Evolutionary conservation across 1,140 invertebrate genomes (phyloP), one percentile per base, ranked within the genome.

Genomic region (Latrodectus geometricus): DNA sequence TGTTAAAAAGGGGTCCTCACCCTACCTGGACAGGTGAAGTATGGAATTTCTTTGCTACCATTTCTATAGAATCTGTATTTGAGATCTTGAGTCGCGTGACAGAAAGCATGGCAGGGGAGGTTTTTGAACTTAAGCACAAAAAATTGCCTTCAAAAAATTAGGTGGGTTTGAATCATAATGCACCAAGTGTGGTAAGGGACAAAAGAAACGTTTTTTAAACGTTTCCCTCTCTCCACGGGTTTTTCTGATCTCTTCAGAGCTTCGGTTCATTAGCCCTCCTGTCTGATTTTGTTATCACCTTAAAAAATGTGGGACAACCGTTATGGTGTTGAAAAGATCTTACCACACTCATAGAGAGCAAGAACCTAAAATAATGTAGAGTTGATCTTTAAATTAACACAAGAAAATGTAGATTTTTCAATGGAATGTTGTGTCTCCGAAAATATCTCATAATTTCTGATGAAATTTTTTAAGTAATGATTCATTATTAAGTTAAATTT

Each of bases 1-100:
- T 35, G 35, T 35, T 3, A 35, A 35, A 73, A 74, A 65, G 56
- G 70, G 70, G 80, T 66, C 49, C 50, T 66, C 70, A n/a, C 70
- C 70, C 66, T 65, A 83, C 70, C 70, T 83, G 80, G 80, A 74
- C 80, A 83, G 80, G 80, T 83, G 80, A 74, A 83, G 54, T 73
- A 74, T 15, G 54, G 80, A 83, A 74, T 83, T 74, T 69, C 70
- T 61, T 83, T 74, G n/a, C 52, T 11, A 70, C 35, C 20, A 81
- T 15, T 20, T 69, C 50, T 72, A 35, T 81, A 56, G 49, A 81
- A 81, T 74, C 69, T n/a, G 56, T 73, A 49, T 48, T 52, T 48
- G 12, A 73, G 17, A 65, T 48, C 23, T 35, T 65, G 23, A 65
- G 80, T 83, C 80, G 80, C 80, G 80, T 83, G 80, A n/a, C 52